These are phyloP conservation scores for Diarsia brunnea DNA, from an alignment of 2,888 invertebrate genomes.

Conservation along the genomic window DNA sequence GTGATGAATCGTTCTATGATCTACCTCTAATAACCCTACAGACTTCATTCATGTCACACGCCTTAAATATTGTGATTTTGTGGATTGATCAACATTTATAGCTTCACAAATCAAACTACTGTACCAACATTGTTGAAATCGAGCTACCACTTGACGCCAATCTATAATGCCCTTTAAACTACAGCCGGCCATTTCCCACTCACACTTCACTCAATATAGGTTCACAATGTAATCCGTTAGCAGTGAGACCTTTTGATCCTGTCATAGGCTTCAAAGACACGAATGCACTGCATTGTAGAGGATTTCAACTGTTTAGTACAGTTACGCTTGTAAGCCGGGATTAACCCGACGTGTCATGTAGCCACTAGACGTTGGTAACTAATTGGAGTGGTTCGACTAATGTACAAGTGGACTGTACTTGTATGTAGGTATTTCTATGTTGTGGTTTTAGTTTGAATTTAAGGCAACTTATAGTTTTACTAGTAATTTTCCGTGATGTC, in stretches of 20 bases:
- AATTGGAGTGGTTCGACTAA: constrained; percentile 81
- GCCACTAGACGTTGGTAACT: constrained; percentile 81
- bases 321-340: constrained; percentile 83
- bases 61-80: background rate
- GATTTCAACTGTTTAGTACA: constrained; percentile 83
- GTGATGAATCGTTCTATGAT: constrained; percentile 16
- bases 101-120: background rate
- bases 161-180: constrained; percentile 58
- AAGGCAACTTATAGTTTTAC: background rate
- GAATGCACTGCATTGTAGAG: constrained; percentile 82
- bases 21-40: background rate
- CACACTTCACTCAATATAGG: constrained; percentile 58
- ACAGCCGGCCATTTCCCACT: constrained; percentile 50
- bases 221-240: constrained; percentile 63
- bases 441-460: constrained; percentile 6
- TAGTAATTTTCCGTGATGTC: background rate
- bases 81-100: background rate
- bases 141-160: constrained; percentile 32
- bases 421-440: constrained; percentile 21
- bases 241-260: constrained; percentile 84
- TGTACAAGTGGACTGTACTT: constrained; percentile 73
- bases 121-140: constrained; percentile 46
- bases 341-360: constrained; percentile 84
- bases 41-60: background rate
- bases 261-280: constrained; percentile 88